Conservation (phyloP, 2,888 invertebrate species). For the Microdon myrmicae region DNA sequence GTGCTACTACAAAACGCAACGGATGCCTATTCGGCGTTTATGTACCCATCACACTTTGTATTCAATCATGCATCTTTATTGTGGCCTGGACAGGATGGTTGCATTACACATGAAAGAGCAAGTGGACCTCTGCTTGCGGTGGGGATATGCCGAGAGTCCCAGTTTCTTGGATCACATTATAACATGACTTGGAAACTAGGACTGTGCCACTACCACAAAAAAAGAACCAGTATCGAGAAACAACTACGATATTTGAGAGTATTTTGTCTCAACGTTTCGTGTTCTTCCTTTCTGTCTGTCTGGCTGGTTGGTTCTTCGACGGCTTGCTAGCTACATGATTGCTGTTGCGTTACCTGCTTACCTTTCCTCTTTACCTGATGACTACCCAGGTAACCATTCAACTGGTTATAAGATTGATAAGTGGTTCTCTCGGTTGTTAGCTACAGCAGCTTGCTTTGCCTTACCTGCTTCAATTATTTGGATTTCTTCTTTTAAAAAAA, state of each 20-base stretch:
- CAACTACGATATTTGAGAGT: constrained; percentile 11
- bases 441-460: constrained; percentile 36
- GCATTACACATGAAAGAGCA: constrained; percentile 52
- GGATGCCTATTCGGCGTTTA: no score
- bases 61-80: no score
- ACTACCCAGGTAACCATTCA: constrained; percentile 46
- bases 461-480: constrained; percentile 50
- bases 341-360: constrained; percentile 21
- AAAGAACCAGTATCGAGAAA: constrained; percentile 37
- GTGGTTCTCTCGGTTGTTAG: constrained; percentile 33
- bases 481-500: constrained; percentile 17
- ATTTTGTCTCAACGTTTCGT: constrained; percentile 26
- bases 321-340: constrained; percentile 15
- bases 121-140: constrained; percentile 26
- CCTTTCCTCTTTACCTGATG: constrained; percentile 25
- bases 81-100: no score
- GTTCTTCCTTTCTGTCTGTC: constrained; percentile 18
- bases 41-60: no score
- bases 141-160: constrained; percentile 26
- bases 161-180: constrained; percentile 49
- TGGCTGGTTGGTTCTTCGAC: constrained; percentile 21
- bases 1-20: no score
- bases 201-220: constrained; percentile 45
- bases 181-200: constrained; percentile 49
- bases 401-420: constrained; percentile 47